Base-by-base conservation (phyloP, 1,140 invertebrate genomes). In the Musca domestica region DNA sequence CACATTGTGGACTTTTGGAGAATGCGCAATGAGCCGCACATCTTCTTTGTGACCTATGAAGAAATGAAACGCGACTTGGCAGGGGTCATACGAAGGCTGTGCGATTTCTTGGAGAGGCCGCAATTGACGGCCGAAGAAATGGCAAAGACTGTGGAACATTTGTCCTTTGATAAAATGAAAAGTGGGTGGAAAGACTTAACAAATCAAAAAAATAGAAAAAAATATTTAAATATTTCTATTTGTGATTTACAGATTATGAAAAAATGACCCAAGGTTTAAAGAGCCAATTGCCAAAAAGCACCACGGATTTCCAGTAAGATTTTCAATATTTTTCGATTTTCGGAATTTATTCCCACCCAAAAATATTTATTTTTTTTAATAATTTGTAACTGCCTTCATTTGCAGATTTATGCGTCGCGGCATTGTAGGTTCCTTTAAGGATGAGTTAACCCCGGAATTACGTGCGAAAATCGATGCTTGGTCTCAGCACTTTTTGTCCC, bases 341-440 rank as follows among this genome's bases (percentile, higher is more conserved):
- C n/a, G n/a, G n/a, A n/a, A n/a, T n/a, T n/a, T n/a, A n/a, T n/a
- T 48, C 17, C 15, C 17, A n/a, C 12, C 5, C 17, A 48, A 0
- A 51, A 19, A 49, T 2, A 22, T 20, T 19, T 51, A 19, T 0
- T 51, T 19, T 10, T 19, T 51, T 5, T 46, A 1, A 46, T 12
- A n/a, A n/a, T n/a, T n/a, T 41, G 6, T 41, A 12, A 7, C 4
- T 41, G 4, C 2, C 34, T 12, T 41, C 12, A n/a, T 41, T 6
- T 19, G 83, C 0, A 86, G 84, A 71, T 91, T 93, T 74, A 91
- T 92, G 58, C 83, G 91, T 17, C 91, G 91, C 75, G 92, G 92
- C 0, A 86, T 89, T 78, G 87, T 92, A 22, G 92, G 92, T 0
- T 91, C 92, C 74, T 93, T 91, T 88, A 89, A 87, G 73, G 91